Evolutionary conservation across 2,797 vertebrate species (phyloP), one percentile per base, ranked within the genome.

Genomic region (Buceros bicornis): DNA sequence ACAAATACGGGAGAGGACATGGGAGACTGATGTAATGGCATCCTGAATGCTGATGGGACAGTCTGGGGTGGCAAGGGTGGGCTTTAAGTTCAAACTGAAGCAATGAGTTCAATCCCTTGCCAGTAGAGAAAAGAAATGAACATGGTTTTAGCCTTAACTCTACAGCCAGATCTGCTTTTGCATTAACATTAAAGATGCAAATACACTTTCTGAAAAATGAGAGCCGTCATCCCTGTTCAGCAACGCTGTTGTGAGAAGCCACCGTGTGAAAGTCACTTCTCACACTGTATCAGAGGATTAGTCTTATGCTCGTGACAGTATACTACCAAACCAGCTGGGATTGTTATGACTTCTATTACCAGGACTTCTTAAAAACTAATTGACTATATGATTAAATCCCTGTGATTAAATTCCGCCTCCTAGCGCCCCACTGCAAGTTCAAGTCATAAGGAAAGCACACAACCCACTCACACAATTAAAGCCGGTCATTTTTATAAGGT

Each of bases 111-210:
- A 56, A 3, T 54, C 16, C 6, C 65, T 69, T 72, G 26, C 18
- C 18, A n/a, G 21, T 0, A 65, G 25, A 54, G 40, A 47, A 76
- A 82, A 84, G 37, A 31, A 54, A 65, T n/a, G 4, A 60, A 37
- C 11, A 17, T 11, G 0, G 3, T 16, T 18, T 45, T 72, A 58
- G 13, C 25, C 26, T 79, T 0, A 0, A n/a, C 47, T 50, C 1
- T 28, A 67, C 47, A 72, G 66, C 35, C 62, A 78, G 42, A 45
- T 53, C 31, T 71, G 18, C 19, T 29, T 88, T 84, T 82, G 11
- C 22, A 35, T 50, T 61, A 69, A 37, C 11, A 42, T 13, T 64
- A 10, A 82, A 70, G 24, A 60, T 12, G 22, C 22, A 95, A 60
- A 67, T 37, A 24, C 2, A 33, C 22, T 79, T 78, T 60, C 33